These are phyloP conservation scores for Enteromius trimaculatus DNA, from an alignment of 2,797 vertebrate species.

Conservation along the genomic window DNA sequence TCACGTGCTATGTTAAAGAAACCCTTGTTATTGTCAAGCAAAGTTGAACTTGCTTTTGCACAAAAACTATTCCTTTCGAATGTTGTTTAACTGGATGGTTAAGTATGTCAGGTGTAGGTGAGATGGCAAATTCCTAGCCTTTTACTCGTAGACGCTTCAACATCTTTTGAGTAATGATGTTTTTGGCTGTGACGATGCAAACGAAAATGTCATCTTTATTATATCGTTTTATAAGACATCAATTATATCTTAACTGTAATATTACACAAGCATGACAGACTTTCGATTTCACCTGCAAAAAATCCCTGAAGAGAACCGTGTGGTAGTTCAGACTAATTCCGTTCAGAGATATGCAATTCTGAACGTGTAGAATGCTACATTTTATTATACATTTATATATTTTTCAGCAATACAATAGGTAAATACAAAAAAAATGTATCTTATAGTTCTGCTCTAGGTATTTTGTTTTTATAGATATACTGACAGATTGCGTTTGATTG, in stretches of 20 bases:
- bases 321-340: neutral
- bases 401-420: neutral
- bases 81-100: conserved; percentile 13
- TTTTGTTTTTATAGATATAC: neutral
- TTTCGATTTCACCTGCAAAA: neutral
- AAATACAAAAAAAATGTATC: neutral
- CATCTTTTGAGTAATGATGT: neutral
- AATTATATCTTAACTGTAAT: neutral
- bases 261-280: neutral
- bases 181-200: neutral
- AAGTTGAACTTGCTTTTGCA: neutral
- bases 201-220: neutral
- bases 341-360: neutral
- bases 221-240: neutral
- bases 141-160: neutral
- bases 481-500: neutral
- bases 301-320: neutral
- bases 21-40: neutral
- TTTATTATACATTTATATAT: neutral
- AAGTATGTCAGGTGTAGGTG: neutral
- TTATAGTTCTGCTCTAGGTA: neutral
- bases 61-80: neutral
- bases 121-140: neutral
- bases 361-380: neutral
- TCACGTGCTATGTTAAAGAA: neutral